Evolutionary conservation across 2,888 invertebrate genomes (phyloP).

Genomic region (Prionchulus punctatus): DNA sequence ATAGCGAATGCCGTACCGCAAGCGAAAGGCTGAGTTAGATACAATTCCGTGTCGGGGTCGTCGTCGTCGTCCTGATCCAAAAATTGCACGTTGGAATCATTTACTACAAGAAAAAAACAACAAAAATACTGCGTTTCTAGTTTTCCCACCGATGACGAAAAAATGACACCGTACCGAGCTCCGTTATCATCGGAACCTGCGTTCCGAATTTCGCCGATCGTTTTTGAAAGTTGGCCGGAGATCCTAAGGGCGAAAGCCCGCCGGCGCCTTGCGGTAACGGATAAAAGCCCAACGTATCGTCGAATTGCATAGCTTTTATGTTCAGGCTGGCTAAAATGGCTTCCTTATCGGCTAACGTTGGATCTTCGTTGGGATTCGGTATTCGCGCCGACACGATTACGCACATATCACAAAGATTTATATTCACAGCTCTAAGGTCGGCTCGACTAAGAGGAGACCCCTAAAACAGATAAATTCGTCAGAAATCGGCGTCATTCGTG

Average conservation of each 20-base stretch:
- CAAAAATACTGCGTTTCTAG: neutral
- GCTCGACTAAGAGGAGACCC: conserved; percentile 97
- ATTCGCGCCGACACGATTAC: conserved; percentile 98
- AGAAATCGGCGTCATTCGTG: neutral
- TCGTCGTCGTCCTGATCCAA: conserved; percentile 76
- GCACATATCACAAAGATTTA: conserved; percentile 99
- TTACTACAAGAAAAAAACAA: conserved; percentile 45
- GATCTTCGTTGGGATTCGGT: conserved; percentile 89
- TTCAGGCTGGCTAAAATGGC: conserved; percentile 97
- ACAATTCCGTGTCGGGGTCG: conserved; percentile 98
- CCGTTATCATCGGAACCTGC: conserved; percentile 97
- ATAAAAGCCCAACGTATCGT: conserved; percentile 55
- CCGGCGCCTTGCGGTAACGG: conserved; percentile 25
- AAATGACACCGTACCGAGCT: too few species aligned
- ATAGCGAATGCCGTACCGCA: conserved; percentile 99
- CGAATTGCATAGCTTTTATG: conserved; percentile 62
- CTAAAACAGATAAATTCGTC: too few species aligned
- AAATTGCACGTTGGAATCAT: conserved; percentile 87
- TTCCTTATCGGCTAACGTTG: conserved; percentile 98
- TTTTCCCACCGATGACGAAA: too few species aligned
- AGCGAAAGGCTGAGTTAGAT: conserved; percentile 98
- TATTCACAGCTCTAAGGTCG: conserved; percentile 96
- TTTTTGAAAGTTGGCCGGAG: conserved; percentile 59
- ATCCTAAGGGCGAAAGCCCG: conserved; percentile 43
- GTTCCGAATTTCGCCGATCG: conserved; percentile 90